Conservation (phyloP, 2,888 invertebrate genomes). For the Coremacera marginata region DNA sequence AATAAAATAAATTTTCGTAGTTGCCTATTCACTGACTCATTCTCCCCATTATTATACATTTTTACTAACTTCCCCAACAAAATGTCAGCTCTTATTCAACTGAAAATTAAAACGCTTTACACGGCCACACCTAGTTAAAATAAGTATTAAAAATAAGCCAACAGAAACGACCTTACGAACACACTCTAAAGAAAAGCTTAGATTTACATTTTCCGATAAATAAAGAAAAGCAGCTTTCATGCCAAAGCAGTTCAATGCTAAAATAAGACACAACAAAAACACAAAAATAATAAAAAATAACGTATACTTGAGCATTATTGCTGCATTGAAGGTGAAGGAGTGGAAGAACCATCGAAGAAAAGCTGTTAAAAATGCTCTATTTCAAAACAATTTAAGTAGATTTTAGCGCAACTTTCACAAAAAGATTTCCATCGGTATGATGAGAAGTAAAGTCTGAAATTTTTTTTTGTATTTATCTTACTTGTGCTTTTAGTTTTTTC, state of each 20-base stretch:
- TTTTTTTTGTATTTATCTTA: background rate
- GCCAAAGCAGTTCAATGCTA: background rate
- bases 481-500: background rate
- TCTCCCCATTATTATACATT: too few relatives aligned
- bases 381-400: constrained; percentile 31
- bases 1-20: too few relatives aligned
- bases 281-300: background rate
- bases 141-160: background rate
- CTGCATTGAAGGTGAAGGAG: background rate
- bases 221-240: constrained; percentile 24
- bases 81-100: background rate
- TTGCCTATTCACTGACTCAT: too few relatives aligned
- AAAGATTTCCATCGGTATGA: constrained; percentile 4
- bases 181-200: background rate
- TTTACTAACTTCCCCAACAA: background rate
- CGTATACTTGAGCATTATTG: background rate
- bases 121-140: constrained; percentile 19
- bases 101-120: constrained; percentile 8
- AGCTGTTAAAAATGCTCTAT: constrained; percentile 27
- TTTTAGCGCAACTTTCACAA: constrained; percentile 7
- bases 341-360: background rate
- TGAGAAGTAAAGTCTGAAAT: background rate
- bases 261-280: background rate
- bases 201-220: constrained; percentile 24
- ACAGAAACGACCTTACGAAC: background rate